Base-by-base conservation (phyloP, 2,797 vertebrate genomes). In the Agapornis canus region DNA sequence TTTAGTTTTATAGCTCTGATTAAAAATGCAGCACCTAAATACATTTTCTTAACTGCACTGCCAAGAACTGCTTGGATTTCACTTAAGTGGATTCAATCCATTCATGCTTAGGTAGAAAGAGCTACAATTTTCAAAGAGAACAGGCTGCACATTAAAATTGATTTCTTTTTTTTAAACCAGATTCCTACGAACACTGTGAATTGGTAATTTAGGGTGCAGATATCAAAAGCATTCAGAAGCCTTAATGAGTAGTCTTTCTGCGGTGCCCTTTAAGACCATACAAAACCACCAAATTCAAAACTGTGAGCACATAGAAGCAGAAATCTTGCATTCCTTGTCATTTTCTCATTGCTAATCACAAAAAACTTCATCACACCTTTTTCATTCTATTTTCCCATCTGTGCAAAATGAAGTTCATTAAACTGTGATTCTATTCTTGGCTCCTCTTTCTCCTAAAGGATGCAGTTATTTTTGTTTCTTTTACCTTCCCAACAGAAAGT, bases 371-470 rank as follows among this genome's bases (percentile, higher is more conserved):
- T 8, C 21, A 75, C 15, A 31, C 5, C 89, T 71, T 71, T 1
- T 43, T 13, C 16, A 9, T 17, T 37, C 0, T 17, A 11, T 52
- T 60, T 78, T 56, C n/a, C 54, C 14, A 27, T 2, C 0, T 5
- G 78, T 63, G 20, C 9, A 9, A 78, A 78, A 66, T 2, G 0
- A 88, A 82, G 17, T 51, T 18, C 3, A 79, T 54, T 43, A 51
- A 89, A 72, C 9, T 6, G 7, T 5, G 13, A 43, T 69, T 76
- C 52, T 54, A 2, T 29, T 72, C 43, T 60, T 22, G 35, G 11
- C 25, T 66, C 8, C n/a, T 47, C 39, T 64, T 48, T 19, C 4
- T 63, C 42, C 86, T 57, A 40, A 68, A 78, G 21, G 18, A 77
- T 37, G 23, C 2, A 91, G 6, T 5, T 20, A 17, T 12, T 56